phyloP scores from a whole-genome alignment of 2,113 vertebrate species.

The Dolichotis patagonum region DNA sequence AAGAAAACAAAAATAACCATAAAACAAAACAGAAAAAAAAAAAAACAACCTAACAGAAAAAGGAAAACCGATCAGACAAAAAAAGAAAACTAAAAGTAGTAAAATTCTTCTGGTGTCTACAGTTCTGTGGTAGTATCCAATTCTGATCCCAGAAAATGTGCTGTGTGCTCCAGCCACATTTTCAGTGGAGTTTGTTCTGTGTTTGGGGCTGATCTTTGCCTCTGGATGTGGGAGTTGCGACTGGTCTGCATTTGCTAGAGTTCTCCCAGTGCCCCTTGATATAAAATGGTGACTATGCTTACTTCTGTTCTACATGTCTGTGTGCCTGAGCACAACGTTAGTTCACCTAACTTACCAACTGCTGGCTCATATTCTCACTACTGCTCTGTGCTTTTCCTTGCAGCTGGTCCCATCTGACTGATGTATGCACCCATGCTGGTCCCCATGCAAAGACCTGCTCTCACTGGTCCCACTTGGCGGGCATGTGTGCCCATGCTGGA shows the following conservation, averaged over 20 bases:
- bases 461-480: background rate
- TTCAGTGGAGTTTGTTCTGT: background rate
- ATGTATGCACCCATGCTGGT: background rate
- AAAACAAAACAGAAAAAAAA: background rate
- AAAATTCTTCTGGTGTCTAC: background rate
- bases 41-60: background rate
- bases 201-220: background rate
- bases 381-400: background rate
- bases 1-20: background rate
- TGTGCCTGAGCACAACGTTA: background rate
- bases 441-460: background rate
- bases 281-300: background rate
- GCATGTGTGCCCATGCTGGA: background rate
- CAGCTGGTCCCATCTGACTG: background rate
- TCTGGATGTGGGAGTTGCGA: background rate
- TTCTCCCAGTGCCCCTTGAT: background rate
- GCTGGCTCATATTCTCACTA: background rate
- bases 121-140: background rate
- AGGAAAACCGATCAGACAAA: background rate
- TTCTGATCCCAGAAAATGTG: background rate
- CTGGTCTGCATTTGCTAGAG: background rate
- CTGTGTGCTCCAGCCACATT: background rate
- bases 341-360: background rate
- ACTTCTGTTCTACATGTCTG: background rate
- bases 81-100: background rate